Conservation (phyloP, 1,140 invertebrate species). For the Apis laboriosa region DNA sequence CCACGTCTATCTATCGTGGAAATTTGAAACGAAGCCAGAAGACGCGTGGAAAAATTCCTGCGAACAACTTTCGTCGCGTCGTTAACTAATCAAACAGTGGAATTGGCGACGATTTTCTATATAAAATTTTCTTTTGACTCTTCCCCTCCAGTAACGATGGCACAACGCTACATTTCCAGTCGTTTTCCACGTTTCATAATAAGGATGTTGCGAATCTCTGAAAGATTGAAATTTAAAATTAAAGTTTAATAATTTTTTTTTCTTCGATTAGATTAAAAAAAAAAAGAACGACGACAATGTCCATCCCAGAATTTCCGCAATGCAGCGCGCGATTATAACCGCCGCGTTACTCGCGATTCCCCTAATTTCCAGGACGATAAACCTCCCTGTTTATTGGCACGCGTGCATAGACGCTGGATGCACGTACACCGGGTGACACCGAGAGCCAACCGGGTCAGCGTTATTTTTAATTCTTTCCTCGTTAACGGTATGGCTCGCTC, state of each 20-base stretch:
- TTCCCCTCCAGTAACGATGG: constrained; percentile 35
- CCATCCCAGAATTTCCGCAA: constrained; percentile 26
- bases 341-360: constrained; percentile 49
- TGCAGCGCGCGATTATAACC: constrained; percentile 52
- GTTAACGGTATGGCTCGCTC: background rate
- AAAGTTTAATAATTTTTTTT: background rate
- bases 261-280: constrained; percentile 33
- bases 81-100: constrained; percentile 55
- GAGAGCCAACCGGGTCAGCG: constrained; percentile 36
- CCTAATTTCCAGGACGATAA: constrained; percentile 56
- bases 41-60: constrained; percentile 40
- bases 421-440: background rate
- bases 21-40: constrained; percentile 12
- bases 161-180: constrained; percentile 15
- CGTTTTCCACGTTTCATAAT: constrained; percentile 30
- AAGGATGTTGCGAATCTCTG: too few species aligned
- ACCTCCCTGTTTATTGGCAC: constrained; percentile 49
- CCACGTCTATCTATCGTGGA: too few species aligned
- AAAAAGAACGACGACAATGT: constrained; percentile 35
- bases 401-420: background rate
- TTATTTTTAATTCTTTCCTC: constrained; percentile 37
- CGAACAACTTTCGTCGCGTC: constrained; percentile 30
- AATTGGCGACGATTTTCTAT: constrained; percentile 56
- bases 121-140: constrained; percentile 51
- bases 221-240: constrained; percentile 46